Conservation (phyloP, 2,113 vertebrate species). For the Aptenodytes forsteri region DNA sequence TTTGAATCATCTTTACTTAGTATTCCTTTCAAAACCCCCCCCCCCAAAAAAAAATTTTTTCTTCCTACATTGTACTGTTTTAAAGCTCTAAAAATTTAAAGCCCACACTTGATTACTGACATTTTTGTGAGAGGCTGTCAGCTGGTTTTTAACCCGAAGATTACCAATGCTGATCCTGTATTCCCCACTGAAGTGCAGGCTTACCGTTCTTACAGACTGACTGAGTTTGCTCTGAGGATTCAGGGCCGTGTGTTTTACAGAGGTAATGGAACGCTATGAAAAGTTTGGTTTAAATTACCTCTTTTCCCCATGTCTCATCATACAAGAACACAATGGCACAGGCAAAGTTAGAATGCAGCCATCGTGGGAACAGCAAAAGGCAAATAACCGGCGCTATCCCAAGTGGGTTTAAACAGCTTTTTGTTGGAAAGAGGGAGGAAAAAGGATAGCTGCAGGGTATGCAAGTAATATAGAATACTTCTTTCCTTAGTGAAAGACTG, state of each 20-base stretch:
- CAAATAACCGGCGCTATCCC: background rate
- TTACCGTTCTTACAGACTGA: background rate
- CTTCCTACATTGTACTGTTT: background rate
- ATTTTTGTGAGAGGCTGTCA: background rate
- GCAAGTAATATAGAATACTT: background rate
- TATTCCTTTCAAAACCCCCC: background rate
- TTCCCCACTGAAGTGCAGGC: background rate
- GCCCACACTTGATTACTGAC: background rate
- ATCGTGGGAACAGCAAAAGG: background rate
- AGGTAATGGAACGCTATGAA: too few species aligned
- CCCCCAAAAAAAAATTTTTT: background rate
- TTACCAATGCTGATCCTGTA: background rate
- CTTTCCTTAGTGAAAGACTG: background rate
- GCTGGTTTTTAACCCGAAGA: background rate
- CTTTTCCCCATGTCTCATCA: background rate
- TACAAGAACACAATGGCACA: background rate
- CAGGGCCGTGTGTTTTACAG: background rate
- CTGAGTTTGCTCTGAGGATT: background rate
- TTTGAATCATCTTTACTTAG: background rate
- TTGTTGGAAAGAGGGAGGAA: background rate
- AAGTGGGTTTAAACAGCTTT: background rate
- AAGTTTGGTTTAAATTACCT: background rate
- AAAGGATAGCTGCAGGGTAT: background rate
- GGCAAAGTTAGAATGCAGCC: background rate
- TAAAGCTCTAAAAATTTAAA: background rate